Base-by-base conservation (phyloP, 2,113 vertebrate species). In the Egretta garzetta region DNA sequence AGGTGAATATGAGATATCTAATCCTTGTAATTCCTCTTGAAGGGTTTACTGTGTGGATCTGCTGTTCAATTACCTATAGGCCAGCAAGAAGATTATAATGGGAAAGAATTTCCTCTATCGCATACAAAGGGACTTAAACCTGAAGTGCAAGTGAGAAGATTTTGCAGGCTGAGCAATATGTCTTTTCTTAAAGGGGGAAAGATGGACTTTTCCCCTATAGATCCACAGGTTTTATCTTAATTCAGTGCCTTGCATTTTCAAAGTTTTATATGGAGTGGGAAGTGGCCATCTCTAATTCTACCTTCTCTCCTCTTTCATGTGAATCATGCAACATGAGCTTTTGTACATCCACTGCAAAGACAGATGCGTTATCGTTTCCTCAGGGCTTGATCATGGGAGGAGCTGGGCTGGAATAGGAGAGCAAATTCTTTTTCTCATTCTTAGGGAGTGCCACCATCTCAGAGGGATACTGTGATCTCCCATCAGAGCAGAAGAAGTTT, bases 11-110 rank as follows among this genome's bases (percentile, higher is more conserved):
- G 88, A 97, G 73, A 91, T 91, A 80, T 90, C 23, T 96, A 97
- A 97, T 94, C 83, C 91, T 83, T 93, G 68, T 96, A 96, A 98
- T 97, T 97, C 93, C 75, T 93, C 97, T 93, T 96, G 88, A 96
- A 93, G 80, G 80, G 68, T 86, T 97, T 96, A 93, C 58, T 92
- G 73, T 64, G 56, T 93, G 79, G 76, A 94, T 97, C 88, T 97
- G 91, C 88, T 96, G 33, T 91, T 94, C 91, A 96, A 95, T 97
- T 97, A 97, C 80, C 95, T 97, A 64, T 45, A 94, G 95, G 75
- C 80, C 76, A 95, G 62, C 71, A 86, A 95, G 60, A 53, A 72
- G 93, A 96, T 96, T 96, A 93, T 70, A 80, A 89, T 96, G 28
- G 71, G 49, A 92, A 60, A 86, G 20, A 93, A 88, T 95, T 89